Base-by-base conservation (phyloP, 2,888 invertebrate genomes). In the Gasteruption jaculator region DNA sequence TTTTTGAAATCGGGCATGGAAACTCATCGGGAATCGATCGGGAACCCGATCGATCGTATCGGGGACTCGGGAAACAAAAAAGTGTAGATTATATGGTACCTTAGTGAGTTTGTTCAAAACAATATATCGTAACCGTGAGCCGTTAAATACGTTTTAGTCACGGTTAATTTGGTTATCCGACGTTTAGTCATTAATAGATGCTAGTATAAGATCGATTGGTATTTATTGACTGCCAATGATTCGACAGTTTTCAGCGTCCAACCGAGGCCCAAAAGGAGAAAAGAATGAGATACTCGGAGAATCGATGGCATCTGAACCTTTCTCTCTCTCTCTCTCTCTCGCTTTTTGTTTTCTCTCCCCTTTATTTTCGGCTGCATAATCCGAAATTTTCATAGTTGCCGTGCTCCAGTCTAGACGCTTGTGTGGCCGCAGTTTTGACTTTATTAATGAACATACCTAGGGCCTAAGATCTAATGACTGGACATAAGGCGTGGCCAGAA, bases 111-210 rank as follows among this genome's bases (percentile, higher is more conserved):
- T n/a, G n/a, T n/a, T n/a, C n/a, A n/a, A n/a, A n/a, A n/a, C n/a
- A n/a, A n/a, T n/a, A n/a, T n/a, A n/a, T n/a, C n/a, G n/a, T n/a
- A n/a, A n/a, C n/a, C n/a, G n/a, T n/a, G n/a, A n/a, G n/a, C n/a
- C n/a, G 50, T 57, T 54, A 60, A 68, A 65, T 58, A 66, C 54
- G 58, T 53, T 67, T 68, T 68, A 61, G 66, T 65, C 64, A 68
- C 60, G 61, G 68, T 68, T 69, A 67, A 69, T 70, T 70, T 68
- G 54, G 68, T 67, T 67, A 69, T 63, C 53, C 60, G 61, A 62
- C 63, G 62, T 62, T 56, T 53, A 60, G 60, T 54, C 60, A 56
- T 60, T 57, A 62, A 60, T 57, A 54, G 56, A 56, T 46, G 47
- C 50, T 46, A 54, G 54, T 49, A 49, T 44, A 49, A 53, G 62